phyloP scores from a whole-genome alignment of 2,113 vertebrate genomes.

The Cariama cristata region DNA sequence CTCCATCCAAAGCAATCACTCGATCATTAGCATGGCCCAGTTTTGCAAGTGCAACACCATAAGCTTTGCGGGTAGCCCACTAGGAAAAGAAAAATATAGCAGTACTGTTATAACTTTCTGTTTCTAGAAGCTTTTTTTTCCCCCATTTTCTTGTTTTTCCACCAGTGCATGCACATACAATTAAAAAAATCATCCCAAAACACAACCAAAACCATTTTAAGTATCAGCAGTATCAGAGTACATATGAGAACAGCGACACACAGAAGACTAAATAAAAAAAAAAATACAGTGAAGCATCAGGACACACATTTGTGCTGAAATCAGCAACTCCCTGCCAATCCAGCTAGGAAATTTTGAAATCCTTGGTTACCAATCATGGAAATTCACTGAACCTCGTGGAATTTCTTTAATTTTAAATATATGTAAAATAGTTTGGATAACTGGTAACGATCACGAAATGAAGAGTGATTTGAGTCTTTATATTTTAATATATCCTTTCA shows the following conservation, averaged over 20 bases:
- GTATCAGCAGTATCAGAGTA: neutral
- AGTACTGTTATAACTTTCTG: neutral
- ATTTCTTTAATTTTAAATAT: neutral
- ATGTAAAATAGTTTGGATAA: neutral
- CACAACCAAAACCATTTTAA: neutral
- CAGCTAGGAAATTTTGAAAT: neutral
- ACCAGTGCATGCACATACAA: neutral
- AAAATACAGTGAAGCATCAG: neutral
- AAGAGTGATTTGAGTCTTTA: neutral
- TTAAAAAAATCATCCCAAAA: neutral
- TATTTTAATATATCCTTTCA: neutral
- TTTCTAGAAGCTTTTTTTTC: neutral
- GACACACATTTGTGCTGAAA: neutral
- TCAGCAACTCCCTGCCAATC: neutral
- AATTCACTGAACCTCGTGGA: neutral
- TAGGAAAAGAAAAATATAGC: conserved; percentile 26
- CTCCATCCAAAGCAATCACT: conserved; percentile 90
- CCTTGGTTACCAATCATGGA: neutral
- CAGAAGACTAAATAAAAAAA: neutral
- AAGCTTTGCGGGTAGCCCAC: conserved; percentile 93
- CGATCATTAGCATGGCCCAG: conserved; percentile 89
- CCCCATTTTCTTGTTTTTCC: neutral
- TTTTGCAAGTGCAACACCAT: conserved; percentile 89
- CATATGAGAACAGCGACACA: neutral
- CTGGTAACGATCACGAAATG: neutral